A percentile compares a stretch with the other conserved stretches of the same genome.
Evolutionary conservation across 2,888 invertebrate genomes (phyloP).

Genomic region (Pachycephus smyrnensis): DNA sequence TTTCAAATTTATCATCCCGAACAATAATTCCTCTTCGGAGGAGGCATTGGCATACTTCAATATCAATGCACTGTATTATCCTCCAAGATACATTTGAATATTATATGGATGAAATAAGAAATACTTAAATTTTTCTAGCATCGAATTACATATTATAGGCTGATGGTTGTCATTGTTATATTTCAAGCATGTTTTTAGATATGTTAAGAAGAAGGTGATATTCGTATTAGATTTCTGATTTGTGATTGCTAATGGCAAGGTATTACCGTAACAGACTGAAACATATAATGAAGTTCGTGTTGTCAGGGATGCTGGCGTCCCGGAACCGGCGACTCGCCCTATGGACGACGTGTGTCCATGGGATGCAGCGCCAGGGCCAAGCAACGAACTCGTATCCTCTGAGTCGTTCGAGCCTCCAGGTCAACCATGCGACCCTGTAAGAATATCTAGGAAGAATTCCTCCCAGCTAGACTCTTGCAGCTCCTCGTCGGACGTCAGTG

Average conservation of each 20-base stretch:
- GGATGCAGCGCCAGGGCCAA: constrained; percentile 65
- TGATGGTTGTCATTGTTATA: background rate
- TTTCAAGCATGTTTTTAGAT: background rate
- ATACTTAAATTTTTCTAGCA: too few relatives aligned
- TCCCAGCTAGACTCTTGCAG: constrained; percentile 77
- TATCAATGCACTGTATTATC: background rate
- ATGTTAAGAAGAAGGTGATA: background rate
- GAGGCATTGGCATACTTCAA: background rate
- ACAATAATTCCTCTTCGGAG: background rate
- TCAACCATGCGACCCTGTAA: constrained; percentile 34
- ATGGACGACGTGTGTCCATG: constrained; percentile 73
- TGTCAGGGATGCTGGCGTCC: constrained; percentile 62
- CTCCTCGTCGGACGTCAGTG: constrained; percentile 81
- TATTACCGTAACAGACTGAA: constrained; percentile 41
- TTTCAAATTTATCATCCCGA: background rate
- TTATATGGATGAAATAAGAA: background rate
- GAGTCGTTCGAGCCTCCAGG: constrained; percentile 43
- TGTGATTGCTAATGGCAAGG: background rate
- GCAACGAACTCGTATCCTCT: constrained; percentile 46
- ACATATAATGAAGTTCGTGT: constrained; percentile 63
- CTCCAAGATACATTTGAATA: background rate
- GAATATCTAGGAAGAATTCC: constrained; percentile 75
- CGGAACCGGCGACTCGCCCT: constrained; percentile 59
- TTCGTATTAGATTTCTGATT: background rate
- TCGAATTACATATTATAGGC: background rate